These are phyloP conservation scores for Onychomys leucogaster DNA, from an alignment of 2,797 vertebrate species.

Conservation along the genomic window DNA sequence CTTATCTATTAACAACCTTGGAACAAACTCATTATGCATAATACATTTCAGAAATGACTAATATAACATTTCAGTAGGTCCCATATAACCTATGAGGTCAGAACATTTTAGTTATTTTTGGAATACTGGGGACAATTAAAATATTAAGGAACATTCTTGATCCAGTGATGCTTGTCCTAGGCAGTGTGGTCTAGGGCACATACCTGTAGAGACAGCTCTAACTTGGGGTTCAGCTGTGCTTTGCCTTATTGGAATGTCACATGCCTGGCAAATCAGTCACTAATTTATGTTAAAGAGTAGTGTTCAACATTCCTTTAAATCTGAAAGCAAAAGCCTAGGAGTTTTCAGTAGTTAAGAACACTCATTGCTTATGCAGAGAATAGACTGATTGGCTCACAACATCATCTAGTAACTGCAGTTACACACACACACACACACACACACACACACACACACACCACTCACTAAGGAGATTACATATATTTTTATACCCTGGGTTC, in stretches of 20 bases:
- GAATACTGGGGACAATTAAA: constrained; percentile 48
- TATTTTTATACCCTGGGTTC: neutral
- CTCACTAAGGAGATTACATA: neutral
- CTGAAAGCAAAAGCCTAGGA: neutral
- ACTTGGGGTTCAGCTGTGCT: neutral
- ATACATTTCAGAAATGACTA: constrained; percentile 77
- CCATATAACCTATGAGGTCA: constrained; percentile 18
- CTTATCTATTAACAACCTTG: constrained; percentile 61
- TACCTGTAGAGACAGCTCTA: neutral
- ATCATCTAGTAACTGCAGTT: neutral
- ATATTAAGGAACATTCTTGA: constrained; percentile 37
- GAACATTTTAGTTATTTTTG: constrained; percentile 58
- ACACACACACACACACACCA: neutral
- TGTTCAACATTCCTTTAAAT: neutral
- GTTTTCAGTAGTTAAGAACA: neutral
- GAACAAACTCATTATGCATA: constrained; percentile 60
- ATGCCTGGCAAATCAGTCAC: neutral
- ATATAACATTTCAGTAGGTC: constrained; percentile 35
- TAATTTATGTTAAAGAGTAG: neutral
- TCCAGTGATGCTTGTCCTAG: neutral
- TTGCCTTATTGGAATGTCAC: constrained; percentile 15
- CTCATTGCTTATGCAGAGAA: neutral
- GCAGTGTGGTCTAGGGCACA: neutral
- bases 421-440: neutral
- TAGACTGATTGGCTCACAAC: neutral